Percentiles rank a stretch among this genome's conserved stretches.
phyloP scores from a whole-genome alignment of 2,113 vertebrate genomes.

The Telmatochromis sp. region DNA sequence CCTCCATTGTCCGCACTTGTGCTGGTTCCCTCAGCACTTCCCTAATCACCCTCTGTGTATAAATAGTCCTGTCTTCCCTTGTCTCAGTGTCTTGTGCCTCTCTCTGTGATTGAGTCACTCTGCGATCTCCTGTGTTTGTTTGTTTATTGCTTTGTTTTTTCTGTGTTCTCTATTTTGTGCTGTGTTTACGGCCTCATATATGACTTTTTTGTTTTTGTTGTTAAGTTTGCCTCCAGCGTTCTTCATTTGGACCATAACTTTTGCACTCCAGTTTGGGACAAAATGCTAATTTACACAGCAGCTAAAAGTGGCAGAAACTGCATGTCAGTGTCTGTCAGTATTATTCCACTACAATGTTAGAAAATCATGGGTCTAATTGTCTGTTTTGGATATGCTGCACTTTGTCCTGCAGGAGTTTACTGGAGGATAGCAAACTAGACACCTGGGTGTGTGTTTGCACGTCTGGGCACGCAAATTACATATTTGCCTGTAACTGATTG shows the following conservation, averaged over 20 bases:
- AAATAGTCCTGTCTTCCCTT: neutral
- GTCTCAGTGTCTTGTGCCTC: neutral
- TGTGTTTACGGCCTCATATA: neutral
- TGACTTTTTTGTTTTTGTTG: neutral
- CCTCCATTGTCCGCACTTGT: neutral
- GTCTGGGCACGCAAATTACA: conserved; percentile 19
- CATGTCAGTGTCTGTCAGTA: neutral
- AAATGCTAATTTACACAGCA: neutral
- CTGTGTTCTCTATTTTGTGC: neutral
- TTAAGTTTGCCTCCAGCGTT: neutral
- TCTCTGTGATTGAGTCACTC: neutral
- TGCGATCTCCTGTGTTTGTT: neutral
- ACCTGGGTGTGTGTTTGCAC: neutral
- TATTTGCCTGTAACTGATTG: conserved; percentile 64
- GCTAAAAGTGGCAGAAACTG: neutral
- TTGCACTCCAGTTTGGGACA: neutral
- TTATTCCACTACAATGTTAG: neutral
- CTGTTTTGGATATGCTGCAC: neutral
- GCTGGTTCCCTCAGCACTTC: neutral
- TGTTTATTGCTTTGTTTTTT: neutral
- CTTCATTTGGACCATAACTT: neutral
- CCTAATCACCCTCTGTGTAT: neutral
- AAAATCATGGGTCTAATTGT: neutral
- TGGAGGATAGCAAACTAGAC: neutral
- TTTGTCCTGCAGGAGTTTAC: neutral